Percentiles rank a stretch among this genome's conserved stretches.
Evolutionary conservation across 2,797 vertebrate species (phyloP).

Genomic region (Amphiprion clarkii): DNA sequence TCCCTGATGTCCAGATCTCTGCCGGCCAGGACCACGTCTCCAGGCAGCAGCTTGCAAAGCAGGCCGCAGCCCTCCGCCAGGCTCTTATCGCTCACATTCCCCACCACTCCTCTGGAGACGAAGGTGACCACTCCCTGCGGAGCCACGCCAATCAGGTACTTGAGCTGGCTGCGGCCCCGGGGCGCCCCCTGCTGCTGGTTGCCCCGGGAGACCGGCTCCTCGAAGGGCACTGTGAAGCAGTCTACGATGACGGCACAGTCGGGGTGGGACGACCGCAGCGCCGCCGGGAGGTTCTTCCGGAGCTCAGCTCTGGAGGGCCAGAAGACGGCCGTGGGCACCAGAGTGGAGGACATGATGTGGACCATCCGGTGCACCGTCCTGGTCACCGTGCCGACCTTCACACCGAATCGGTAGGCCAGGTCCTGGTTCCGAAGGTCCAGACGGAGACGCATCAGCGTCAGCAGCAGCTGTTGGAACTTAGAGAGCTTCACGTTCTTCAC

Average conservation of each 20-base stretch:
- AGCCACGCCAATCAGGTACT: conserved; percentile 86
- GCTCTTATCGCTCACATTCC: conserved; percentile 80
- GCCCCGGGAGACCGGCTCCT: conserved; percentile 72
- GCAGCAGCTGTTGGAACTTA: conserved; percentile 86
- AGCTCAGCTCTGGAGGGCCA: conserved; percentile 86
- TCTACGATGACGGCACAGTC: conserved; percentile 87
- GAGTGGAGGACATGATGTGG: conserved; percentile 84
- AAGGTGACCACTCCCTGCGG: conserved; percentile 87
- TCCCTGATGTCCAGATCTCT: conserved; percentile 78
- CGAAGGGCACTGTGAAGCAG: conserved; percentile 84
- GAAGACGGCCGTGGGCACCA: conserved; percentile 86
- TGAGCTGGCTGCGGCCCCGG: conserved; percentile 64
- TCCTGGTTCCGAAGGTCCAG: conserved; percentile 86
- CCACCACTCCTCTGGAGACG: conserved; percentile 81
- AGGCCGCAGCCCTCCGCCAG: conserved; percentile 83
- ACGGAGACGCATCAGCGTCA: conserved; percentile 85
- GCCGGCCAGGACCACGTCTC: conserved; percentile 81
- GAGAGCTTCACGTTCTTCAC: conserved; percentile 81
- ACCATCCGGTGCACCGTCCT: conserved; percentile 83
- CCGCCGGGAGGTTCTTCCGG: conserved; percentile 83
- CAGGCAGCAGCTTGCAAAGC: conserved; percentile 83
- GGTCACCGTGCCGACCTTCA: conserved; percentile 80
- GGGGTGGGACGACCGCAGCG: conserved; percentile 76
- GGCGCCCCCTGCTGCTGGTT: conserved; percentile 49
- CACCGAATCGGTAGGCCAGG: conserved; percentile 86